Evolutionary conservation across 2,888 invertebrate genomes (phyloP).

Genomic region (Azorinus chamasolen): DNA sequence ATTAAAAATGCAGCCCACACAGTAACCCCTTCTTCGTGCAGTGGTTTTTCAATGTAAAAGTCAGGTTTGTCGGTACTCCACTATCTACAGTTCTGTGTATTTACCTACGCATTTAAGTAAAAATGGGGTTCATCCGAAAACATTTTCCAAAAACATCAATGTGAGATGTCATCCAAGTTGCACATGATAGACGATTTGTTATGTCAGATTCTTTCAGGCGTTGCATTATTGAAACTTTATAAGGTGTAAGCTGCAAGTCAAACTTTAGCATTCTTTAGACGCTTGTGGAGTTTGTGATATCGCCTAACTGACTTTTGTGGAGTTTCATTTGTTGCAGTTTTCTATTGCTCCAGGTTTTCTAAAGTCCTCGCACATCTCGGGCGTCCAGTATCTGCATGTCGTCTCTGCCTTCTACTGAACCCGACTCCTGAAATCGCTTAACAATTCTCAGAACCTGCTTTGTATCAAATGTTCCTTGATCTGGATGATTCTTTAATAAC

Average conservation of each 20-base stretch:
- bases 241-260: constrained; percentile 21
- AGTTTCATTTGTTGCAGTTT: background rate
- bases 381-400: constrained; percentile 6
- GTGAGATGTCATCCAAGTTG: constrained; percentile 8
- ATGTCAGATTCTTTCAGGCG: constrained; percentile 25
- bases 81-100: constrained; percentile 23
- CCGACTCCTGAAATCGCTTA: constrained; percentile 7
- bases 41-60: constrained; percentile 25
- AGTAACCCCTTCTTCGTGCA: constrained; percentile 16
- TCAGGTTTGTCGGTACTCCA: constrained; percentile 33
- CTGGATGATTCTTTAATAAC: constrained; percentile 3
- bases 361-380: background rate
- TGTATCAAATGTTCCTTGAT: background rate
- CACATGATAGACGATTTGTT: constrained; percentile 9
- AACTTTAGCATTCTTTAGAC: constrained; percentile 26
- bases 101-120: constrained; percentile 26
- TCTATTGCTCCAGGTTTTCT: constrained; percentile 1
- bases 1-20: constrained; percentile 36
- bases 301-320: constrained; percentile 18
- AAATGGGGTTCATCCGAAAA: constrained; percentile 28
- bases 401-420: constrained; percentile 4
- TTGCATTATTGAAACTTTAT: constrained; percentile 31
- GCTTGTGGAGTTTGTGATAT: constrained; percentile 3
- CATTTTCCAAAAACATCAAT: constrained; percentile 3
- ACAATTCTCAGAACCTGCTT: constrained; percentile 13